These are phyloP conservation scores for Apodemia hepburni DNA, from an alignment of 2,888 invertebrate species.

Conservation along the genomic window DNA sequence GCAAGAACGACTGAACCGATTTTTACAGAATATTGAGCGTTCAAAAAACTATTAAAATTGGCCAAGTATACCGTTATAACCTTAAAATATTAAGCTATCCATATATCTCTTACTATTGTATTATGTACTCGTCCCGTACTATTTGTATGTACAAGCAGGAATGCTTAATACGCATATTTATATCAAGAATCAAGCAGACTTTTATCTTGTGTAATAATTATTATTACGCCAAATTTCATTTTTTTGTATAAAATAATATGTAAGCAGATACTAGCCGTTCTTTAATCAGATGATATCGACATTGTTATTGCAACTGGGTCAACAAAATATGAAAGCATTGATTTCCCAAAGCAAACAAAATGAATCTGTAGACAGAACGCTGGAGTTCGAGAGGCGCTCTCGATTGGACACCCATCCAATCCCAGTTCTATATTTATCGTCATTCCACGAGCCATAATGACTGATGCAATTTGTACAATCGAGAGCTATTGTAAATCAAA, in stretches of 20 bases:
- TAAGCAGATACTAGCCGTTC: not conserved
- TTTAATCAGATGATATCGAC: not conserved
- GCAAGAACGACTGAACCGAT: no score
- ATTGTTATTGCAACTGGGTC: constrained; percentile 6
- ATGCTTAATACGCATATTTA: no score
- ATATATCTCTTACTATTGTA: no score
- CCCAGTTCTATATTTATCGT: constrained; percentile 34
- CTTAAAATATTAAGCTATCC: no score
- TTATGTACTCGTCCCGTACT: no score
- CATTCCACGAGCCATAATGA: constrained; percentile 30
- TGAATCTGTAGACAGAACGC: constrained; percentile 9
- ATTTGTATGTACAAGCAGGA: no score
- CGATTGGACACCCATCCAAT: constrained; percentile 30
- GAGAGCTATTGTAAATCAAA: constrained; percentile 23
- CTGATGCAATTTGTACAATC: constrained; percentile 31
- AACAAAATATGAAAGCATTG: constrained; percentile 10
- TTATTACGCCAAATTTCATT: not conserved
- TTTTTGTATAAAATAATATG: not conserved
- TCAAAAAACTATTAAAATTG: no score
- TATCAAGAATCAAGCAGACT: no score
- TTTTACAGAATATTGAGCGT: no score
- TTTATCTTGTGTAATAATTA: no score
- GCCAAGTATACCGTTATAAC: no score
- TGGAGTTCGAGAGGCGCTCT: constrained; percentile 23
- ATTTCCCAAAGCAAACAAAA: constrained; percentile 14